Evolutionary conservation across 1,140 invertebrate species (phyloP).

Genomic region (Drosophila leontia): DNA sequence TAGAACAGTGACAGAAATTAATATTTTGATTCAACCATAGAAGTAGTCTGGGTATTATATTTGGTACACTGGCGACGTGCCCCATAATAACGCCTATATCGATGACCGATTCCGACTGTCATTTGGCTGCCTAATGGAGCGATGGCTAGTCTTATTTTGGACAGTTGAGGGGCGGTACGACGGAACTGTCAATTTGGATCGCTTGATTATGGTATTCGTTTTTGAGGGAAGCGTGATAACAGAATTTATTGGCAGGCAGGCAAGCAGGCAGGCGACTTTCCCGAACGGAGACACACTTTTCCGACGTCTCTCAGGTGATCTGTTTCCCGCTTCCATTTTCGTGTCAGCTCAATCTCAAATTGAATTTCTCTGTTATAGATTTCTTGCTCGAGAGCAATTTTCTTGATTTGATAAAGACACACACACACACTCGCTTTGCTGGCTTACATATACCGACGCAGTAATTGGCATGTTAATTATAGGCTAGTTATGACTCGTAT

Average conservation of each 20-base stretch:
- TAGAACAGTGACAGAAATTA: constrained; percentile 21
- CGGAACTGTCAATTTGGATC: constrained; percentile 21
- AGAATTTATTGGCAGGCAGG: constrained; percentile 10
- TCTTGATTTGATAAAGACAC: constrained; percentile 49
- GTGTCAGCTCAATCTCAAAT: constrained; percentile 21
- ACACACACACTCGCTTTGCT: neutral
- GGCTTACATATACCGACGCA: constrained; percentile 28
- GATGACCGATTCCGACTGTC: constrained; percentile 42
- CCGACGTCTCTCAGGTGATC: constrained; percentile 14
- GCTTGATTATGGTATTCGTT: constrained; percentile 15
- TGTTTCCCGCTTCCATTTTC: constrained; percentile 27
- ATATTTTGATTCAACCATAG: constrained; percentile 13
- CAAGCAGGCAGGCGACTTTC: neutral
- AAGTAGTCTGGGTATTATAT: constrained; percentile 30
- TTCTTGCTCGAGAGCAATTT: constrained; percentile 60
- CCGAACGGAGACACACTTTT: constrained; percentile 20
- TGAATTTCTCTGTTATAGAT: constrained; percentile 53
- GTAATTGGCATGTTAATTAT: constrained; percentile 80
- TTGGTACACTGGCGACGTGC: constrained; percentile 26
- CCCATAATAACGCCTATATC: constrained; percentile 26
- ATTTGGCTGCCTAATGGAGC: constrained; percentile 48
- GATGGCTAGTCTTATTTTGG: constrained; percentile 16
- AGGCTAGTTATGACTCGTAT: constrained; percentile 72
- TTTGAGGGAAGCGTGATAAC: constrained; percentile 29
- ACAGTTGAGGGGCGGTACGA: constrained; percentile 12